Evolutionary conservation across 2,797 vertebrate genomes (phyloP).

Genomic region (Periophthalmus magnuspinnatus): DNA sequence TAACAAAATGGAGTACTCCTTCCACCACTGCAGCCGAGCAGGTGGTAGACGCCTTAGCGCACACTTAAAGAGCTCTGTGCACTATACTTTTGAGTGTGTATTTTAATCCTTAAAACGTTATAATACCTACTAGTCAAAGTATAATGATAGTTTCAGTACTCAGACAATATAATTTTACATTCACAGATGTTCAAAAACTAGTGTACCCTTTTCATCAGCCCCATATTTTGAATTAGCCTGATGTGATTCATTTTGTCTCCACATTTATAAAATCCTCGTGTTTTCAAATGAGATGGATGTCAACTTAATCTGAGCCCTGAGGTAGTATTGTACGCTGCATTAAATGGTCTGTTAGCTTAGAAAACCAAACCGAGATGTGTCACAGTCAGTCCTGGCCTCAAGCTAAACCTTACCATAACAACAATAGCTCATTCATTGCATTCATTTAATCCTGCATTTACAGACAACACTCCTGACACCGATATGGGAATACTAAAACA

Average conservation of each 20-base stretch:
- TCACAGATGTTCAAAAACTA: neutral
- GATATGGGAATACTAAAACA: neutral
- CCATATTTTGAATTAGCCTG: neutral
- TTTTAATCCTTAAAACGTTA: too few relatives aligned
- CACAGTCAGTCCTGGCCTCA: conserved; percentile 1
- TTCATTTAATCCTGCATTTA: neutral
- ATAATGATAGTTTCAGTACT: too few relatives aligned
- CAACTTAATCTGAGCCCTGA: conserved; percentile 6
- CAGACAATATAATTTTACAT: too few relatives aligned
- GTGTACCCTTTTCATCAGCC: neutral
- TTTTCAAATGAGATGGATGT: conserved; percentile 8
- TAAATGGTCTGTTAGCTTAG: conserved; percentile 7
- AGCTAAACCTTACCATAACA: neutral
- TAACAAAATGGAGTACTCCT: too few relatives aligned
- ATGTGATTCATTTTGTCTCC: neutral
- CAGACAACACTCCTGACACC: conserved; percentile 1
- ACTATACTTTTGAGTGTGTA: too few relatives aligned
- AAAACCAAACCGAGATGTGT: conserved; percentile 6
- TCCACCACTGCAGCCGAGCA: too few relatives aligned
- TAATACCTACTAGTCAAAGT: too few relatives aligned
- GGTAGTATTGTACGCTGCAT: conserved; percentile 1
- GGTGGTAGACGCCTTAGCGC: too few relatives aligned
- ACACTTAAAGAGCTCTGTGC: too few relatives aligned
- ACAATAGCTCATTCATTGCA: neutral
- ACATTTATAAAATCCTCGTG: neutral